Conservation (phyloP, 2,797 vertebrate species). For the Macroramphosus scolopax region DNA sequence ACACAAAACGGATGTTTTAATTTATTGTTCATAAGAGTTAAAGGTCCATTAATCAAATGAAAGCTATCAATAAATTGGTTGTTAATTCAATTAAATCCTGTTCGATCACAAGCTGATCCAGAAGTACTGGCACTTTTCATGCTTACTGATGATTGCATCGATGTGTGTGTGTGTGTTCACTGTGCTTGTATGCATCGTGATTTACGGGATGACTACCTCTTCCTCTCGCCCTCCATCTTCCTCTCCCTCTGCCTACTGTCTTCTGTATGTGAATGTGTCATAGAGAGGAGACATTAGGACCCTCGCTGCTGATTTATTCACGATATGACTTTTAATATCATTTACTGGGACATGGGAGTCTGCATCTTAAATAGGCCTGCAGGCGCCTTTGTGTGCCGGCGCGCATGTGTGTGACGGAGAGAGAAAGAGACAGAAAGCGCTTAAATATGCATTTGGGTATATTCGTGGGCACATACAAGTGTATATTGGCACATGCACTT, state of each 20-base stretch:
- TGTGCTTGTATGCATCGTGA: too few relatives aligned
- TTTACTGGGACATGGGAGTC: conserved; percentile 72
- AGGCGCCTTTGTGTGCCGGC: conserved; percentile 50
- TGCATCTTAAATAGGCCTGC: conserved; percentile 73
- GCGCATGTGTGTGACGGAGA: conserved; percentile 17
- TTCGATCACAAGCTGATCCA: neutral
- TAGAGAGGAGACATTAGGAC: conserved; percentile 48
- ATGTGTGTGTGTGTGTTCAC: too few relatives aligned
- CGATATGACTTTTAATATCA: conserved; percentile 78
- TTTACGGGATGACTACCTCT: too few relatives aligned
- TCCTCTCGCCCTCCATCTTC: conserved; percentile 10
- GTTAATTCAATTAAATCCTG: neutral
- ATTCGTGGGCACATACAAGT: neutral
- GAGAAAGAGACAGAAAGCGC: conserved; percentile 29
- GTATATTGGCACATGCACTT: conserved; percentile 8
- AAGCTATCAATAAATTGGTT: too few relatives aligned
- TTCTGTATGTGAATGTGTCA: conserved; percentile 58
- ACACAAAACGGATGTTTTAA: too few relatives aligned
- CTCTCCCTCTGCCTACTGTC: conserved; percentile 20
- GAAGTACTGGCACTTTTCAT: neutral
- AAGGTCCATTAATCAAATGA: too few relatives aligned
- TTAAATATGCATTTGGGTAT: conserved; percentile 14
- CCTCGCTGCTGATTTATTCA: conserved; percentile 74
- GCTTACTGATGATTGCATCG: neutral
- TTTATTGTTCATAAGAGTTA: too few relatives aligned